These are phyloP conservation scores for Aphelenchoides besseyi DNA, from an alignment of 1,140 invertebrate species.

Conservation along the genomic window DNA sequence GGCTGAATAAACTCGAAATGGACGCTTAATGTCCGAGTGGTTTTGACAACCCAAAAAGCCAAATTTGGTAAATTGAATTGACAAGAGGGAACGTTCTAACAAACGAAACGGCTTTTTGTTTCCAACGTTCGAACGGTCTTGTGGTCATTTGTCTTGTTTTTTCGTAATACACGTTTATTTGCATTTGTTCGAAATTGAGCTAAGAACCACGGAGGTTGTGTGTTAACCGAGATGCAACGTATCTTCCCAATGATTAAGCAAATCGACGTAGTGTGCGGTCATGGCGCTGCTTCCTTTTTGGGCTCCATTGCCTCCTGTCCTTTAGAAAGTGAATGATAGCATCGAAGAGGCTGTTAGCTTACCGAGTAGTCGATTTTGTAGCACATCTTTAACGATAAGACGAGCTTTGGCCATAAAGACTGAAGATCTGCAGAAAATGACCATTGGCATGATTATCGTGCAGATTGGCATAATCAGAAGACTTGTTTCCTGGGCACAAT, in stretches of 20 bases:
- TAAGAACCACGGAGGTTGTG: background rate
- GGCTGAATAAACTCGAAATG: background rate
- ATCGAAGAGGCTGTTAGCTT: background rate
- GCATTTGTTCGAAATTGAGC: background rate
- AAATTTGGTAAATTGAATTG: too few relatives aligned
- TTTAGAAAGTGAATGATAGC: background rate
- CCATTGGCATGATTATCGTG: slow-evolving; percentile 3
- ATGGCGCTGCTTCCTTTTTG: background rate
- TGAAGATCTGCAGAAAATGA: background rate
- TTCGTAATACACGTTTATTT: background rate
- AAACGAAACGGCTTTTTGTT: background rate
- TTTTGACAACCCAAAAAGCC: too few relatives aligned
- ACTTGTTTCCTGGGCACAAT: background rate
- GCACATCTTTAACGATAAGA: slow-evolving; percentile 5
- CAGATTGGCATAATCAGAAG: slow-evolving; percentile 19
- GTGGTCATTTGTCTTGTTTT: too few relatives aligned
- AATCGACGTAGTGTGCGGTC: background rate
- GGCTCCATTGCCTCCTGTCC: slow-evolving; percentile 8
- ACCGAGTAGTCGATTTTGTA: background rate
- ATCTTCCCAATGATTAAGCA: slow-evolving; percentile 16
- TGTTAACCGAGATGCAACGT: slow-evolving; percentile 14
- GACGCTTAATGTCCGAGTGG: too few relatives aligned
- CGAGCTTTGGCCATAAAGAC: slow-evolving; percentile 8
- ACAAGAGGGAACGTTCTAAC: background rate
- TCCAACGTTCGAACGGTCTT: too few relatives aligned